These are phyloP conservation scores for Gymnobelideus leadbeateri DNA, from an alignment of 2,113 vertebrate genomes.

Conservation along the genomic window DNA sequence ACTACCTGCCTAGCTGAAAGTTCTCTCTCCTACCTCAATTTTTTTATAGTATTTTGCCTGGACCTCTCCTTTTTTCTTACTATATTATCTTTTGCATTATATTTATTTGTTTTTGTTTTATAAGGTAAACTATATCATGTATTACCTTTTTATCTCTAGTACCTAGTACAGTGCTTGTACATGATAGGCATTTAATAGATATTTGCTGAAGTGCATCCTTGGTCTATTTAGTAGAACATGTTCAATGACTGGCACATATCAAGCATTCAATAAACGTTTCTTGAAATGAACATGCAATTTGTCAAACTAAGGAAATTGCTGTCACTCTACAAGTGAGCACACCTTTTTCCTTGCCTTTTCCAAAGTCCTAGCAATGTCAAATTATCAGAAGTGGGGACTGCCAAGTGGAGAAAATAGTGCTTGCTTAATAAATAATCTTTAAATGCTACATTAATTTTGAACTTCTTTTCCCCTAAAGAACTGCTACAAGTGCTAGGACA, in stretches of 20 bases:
- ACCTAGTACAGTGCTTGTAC: neutral
- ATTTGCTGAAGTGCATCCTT: neutral
- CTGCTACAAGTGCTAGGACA: neutral
- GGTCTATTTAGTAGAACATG: slow-evolving; percentile 1
- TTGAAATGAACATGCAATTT: neutral
- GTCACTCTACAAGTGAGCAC: neutral
- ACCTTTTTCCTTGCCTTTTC: neutral
- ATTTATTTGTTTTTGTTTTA: neutral
- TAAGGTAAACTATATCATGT: neutral
- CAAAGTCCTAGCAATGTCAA: neutral
- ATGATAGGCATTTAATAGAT: neutral
- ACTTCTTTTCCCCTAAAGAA: neutral
- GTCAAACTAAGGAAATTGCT: neutral
- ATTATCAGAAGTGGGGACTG: neutral
- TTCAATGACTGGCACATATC: slow-evolving; percentile 2
- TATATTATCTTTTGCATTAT: neutral
- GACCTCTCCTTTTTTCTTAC: neutral
- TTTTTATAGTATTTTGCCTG: neutral
- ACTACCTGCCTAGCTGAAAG: slow-evolving; percentile 10
- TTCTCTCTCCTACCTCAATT: neutral
- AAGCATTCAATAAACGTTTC: neutral
- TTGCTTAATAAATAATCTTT: neutral
- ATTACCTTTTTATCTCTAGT: neutral
- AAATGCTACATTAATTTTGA: neutral
- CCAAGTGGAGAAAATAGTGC: neutral